Evolutionary conservation across 1,140 invertebrate species (phyloP).

Genomic region (Portunus trituberculatus): DNA sequence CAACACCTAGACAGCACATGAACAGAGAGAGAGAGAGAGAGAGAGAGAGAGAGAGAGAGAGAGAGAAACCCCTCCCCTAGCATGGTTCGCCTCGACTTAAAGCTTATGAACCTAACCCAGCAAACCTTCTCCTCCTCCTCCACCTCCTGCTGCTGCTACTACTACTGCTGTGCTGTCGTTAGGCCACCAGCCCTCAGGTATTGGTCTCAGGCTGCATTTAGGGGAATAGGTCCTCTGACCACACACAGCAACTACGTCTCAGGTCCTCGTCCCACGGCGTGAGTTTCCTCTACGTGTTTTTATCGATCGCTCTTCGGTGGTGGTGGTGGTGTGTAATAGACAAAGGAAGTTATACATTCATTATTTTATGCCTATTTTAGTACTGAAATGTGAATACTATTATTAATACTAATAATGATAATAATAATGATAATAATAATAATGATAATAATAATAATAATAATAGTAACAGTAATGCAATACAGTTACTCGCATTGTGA

Average conservation of each 20-base stretch:
- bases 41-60: conserved; percentile 18
- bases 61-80: not conserved
- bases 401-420: not conserved
- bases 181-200: no score
- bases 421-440: no score
- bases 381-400: not conserved
- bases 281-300: not conserved
- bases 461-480: no score
- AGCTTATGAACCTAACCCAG: not conserved
- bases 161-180: not conserved
- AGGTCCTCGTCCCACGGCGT: no score
- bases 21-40: not conserved
- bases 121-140: not conserved
- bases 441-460: no score
- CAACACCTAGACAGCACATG: not conserved
- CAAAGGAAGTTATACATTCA: no score
- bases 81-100: no score
- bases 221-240: not conserved
- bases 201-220: not conserved
- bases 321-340: not conserved
- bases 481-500: no score
- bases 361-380: no score
- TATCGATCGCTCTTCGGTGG: not conserved
- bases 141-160: not conserved
- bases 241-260: not conserved